Evolutionary conservation across 2,888 invertebrate genomes (phyloP).

Genomic region (Platycheirus albimanus): DNA sequence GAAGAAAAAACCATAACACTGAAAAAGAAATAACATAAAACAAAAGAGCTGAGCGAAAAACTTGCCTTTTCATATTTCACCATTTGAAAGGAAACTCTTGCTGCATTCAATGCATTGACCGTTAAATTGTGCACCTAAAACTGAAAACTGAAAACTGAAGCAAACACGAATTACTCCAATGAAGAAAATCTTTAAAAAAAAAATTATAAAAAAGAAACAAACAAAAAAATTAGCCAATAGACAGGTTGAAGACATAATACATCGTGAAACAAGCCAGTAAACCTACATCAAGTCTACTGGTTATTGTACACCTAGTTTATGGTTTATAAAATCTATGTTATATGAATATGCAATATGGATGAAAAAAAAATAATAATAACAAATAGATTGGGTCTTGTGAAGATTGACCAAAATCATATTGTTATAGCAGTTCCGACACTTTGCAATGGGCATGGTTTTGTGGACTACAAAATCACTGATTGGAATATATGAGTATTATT

Average conservation of each 20-base stretch:
- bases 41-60: slow-evolving; percentile 57
- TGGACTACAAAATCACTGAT: slow-evolving; percentile 52
- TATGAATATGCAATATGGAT: slow-evolving; percentile 49
- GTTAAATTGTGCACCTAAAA: slow-evolving; percentile 47
- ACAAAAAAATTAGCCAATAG: slow-evolving; percentile 59
- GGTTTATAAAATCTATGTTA: slow-evolving; percentile 35
- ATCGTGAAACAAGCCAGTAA: slow-evolving; percentile 39
- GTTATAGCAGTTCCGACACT: slow-evolving; percentile 30
- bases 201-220: slow-evolving; percentile 24
- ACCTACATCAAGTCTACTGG: slow-evolving; percentile 43
- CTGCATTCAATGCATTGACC: slow-evolving; percentile 47
- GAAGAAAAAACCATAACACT: slow-evolving; percentile 35
- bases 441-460: slow-evolving; percentile 45
- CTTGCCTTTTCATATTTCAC: slow-evolving; percentile 52
- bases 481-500: slow-evolving; percentile 13
- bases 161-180: not conserved
- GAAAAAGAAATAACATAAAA: slow-evolving; percentile 22
- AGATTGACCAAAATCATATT: slow-evolving; percentile 45
- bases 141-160: not conserved
- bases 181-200: slow-evolving; percentile 2
- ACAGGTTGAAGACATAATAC: slow-evolving; percentile 49
- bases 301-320: slow-evolving; percentile 52
- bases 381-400: slow-evolving; percentile 20
- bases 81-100: slow-evolving; percentile 45
- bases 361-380: slow-evolving; percentile 9